Percentiles rank a stretch among this genome's conserved stretches.
Evolutionary conservation across 2,113 vertebrate genomes (phyloP).

Genomic region (Motacilla tschutschensis): DNA sequence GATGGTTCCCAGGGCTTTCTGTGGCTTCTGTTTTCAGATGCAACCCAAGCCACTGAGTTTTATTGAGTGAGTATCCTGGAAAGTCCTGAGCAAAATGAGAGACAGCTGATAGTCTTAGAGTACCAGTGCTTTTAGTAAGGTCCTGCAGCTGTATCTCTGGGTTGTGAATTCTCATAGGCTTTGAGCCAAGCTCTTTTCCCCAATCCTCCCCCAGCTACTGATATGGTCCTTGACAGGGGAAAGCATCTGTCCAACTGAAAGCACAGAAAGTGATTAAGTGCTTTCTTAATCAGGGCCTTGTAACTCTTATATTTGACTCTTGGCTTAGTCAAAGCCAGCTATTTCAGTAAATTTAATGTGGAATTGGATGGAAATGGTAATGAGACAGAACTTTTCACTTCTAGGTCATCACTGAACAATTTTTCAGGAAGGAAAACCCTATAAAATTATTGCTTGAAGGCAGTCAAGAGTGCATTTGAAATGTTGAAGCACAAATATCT

Average conservation of each 20-base stretch:
- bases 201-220: constrained; percentile 39
- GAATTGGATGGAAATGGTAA: constrained; percentile 33
- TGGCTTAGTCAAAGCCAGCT: constrained; percentile 3
- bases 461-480: constrained; percentile 30
- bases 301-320: constrained; percentile 14
- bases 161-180: constrained; percentile 48
- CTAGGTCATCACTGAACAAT: constrained; percentile 23
- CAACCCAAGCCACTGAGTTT: constrained; percentile 6
- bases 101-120: constrained; percentile 31
- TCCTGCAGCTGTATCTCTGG: constrained; percentile 23
- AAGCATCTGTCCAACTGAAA: constrained; percentile 38
- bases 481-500: neutral
- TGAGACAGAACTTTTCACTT: constrained; percentile 32
- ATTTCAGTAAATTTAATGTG: constrained; percentile 21
- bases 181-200: constrained; percentile 38
- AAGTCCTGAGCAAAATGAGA: constrained; percentile 36
- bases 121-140: constrained; percentile 4
- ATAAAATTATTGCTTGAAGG: constrained; percentile 30
- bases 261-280: constrained; percentile 37
- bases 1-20: constrained; percentile 17
- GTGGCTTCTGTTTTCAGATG: constrained; percentile 51
- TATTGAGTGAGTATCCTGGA: constrained; percentile 20
- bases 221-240: constrained; percentile 24
- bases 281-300: constrained; percentile 48
- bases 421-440: constrained; percentile 38